phyloP scores from a whole-genome alignment of 2,888 invertebrate genomes.

The Dexiosoma caninum region DNA sequence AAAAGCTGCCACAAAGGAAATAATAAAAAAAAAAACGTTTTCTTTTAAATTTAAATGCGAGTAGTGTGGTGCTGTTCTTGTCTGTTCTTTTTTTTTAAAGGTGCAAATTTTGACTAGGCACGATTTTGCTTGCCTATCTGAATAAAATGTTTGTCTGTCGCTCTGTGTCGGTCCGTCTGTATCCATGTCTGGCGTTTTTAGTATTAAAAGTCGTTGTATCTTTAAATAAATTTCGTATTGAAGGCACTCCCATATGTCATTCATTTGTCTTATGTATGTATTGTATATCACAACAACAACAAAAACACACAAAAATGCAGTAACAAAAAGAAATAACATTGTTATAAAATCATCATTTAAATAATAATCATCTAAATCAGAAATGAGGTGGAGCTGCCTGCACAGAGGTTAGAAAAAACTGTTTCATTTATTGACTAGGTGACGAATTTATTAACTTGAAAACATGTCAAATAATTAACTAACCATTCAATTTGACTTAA shows the following conservation, averaged over 20 bases:
- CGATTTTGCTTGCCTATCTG: slow-evolving; percentile 31
- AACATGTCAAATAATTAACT: slow-evolving; percentile 4
- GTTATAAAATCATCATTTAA: slow-evolving; percentile 57
- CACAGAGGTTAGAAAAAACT: slow-evolving; percentile 21
- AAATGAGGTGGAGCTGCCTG: slow-evolving; percentile 46
- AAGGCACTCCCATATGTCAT: slow-evolving; percentile 63
- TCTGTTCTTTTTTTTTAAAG: slow-evolving; percentile 15
- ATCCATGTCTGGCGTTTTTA: slow-evolving; percentile 26
- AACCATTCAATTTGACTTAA: neutral
- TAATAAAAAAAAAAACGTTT: neutral
- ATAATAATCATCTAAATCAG: slow-evolving; percentile 54
- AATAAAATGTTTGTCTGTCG: neutral
- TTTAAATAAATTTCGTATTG: slow-evolving; percentile 43
- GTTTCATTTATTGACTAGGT: slow-evolving; percentile 33
- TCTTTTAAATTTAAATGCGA: no score
- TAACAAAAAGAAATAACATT: slow-evolving; percentile 7
- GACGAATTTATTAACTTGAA: slow-evolving; percentile 53
- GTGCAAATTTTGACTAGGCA: slow-evolving; percentile 55
- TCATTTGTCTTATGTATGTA: slow-evolving; percentile 43
- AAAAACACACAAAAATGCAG: slow-evolving; percentile 15
- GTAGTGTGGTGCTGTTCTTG: neutral
- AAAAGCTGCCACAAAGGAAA: neutral
- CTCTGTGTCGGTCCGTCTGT: neutral
- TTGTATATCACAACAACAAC: neutral
- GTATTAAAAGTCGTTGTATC: slow-evolving; percentile 30